A percentile compares a stretch with the other conserved stretches of the same genome.
Evolutionary conservation across 2,888 invertebrate species (phyloP).

Genomic region (Dinocampus coccinellae): DNA sequence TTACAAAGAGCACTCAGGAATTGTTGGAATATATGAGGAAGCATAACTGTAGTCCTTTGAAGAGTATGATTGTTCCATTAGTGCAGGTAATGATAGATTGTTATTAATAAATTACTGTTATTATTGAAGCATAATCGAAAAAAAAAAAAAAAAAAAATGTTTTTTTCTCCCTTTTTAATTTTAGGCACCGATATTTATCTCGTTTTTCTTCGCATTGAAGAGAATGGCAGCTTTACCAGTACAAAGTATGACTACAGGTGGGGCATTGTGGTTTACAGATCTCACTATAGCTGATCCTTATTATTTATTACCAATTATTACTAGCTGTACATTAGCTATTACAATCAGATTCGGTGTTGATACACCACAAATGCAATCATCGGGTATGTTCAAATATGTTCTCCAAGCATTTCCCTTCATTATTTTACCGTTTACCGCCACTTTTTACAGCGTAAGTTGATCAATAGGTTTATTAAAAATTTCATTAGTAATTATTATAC

Average conservation of each 20-base stretch:
- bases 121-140: not conserved
- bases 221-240: conserved; percentile 92
- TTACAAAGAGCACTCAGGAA: conserved; percentile 82
- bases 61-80: conserved; percentile 82
- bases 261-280: conserved; percentile 93
- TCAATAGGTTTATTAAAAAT: not conserved
- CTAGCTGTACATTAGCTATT: conserved; percentile 83
- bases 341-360: conserved; percentile 91
- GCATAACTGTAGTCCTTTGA: conserved; percentile 84
- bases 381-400: conserved; percentile 80
- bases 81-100: conserved; percentile 75
- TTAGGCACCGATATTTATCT: conserved; percentile 88
- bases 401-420: conserved; percentile 82
- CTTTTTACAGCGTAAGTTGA: conserved; percentile 82
- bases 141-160: conserved; percentile 7
- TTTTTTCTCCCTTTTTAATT: no score
- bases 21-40: conserved; percentile 86
- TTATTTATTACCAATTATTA: conserved; percentile 87
- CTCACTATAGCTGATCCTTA: conserved; percentile 92
- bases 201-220: conserved; percentile 90
- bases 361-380: conserved; percentile 75
- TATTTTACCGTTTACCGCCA: conserved; percentile 87
- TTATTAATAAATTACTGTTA: not conserved
- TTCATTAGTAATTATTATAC: not conserved
- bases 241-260: conserved; percentile 90